Evolutionary conservation across 2,113 vertebrate species (phyloP).

Genomic region (Petaurus breviceps): DNA sequence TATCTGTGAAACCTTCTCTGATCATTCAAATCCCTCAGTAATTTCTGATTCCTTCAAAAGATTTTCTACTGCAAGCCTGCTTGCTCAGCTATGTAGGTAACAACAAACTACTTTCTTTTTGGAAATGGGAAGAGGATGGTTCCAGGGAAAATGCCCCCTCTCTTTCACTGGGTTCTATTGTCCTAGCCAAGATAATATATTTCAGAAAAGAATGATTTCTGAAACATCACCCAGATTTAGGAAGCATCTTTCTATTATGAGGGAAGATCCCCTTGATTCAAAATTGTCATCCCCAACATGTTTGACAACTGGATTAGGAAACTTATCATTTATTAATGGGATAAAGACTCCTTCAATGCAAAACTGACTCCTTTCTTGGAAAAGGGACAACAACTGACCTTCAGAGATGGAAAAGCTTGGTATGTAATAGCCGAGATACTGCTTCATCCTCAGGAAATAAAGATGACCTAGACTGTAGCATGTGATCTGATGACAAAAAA

Average conservation of each 20-base stretch:
- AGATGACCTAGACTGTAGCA: background rate
- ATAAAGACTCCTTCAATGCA: background rate
- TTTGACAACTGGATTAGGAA: background rate
- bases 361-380: background rate
- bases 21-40: background rate
- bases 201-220: background rate
- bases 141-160: background rate
- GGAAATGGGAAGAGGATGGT: background rate
- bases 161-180: background rate
- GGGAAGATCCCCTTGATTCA: background rate
- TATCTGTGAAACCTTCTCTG: background rate
- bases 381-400: background rate
- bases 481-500: background rate
- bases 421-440: background rate
- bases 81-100: background rate
- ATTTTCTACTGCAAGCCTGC: background rate
- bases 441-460: background rate
- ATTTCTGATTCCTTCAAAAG: background rate
- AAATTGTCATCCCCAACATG: background rate
- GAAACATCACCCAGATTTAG: background rate
- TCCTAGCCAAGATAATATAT: background rate
- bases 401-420: background rate
- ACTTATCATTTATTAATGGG: background rate
- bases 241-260: background rate
- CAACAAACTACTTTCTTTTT: background rate